Evolutionary conservation across 2,113 vertebrate genomes (phyloP).

Genomic region (Nematolebias whitei): DNA sequence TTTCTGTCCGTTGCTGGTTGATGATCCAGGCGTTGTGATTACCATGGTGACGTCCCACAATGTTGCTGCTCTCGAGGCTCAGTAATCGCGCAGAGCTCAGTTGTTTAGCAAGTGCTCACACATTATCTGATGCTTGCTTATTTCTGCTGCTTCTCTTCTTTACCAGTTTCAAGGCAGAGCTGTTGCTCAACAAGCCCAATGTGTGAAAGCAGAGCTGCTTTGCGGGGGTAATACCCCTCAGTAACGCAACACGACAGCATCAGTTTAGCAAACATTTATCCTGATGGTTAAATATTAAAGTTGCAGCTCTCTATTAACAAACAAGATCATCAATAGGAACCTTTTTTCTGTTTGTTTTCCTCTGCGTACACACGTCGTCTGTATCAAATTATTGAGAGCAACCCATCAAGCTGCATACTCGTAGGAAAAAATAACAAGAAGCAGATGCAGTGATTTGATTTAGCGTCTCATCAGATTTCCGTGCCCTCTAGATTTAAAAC

Average conservation of each 20-base stretch:
- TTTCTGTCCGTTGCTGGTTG: slow-evolving; percentile 18
- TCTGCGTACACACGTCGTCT: too few relatives aligned
- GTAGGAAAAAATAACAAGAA: too few relatives aligned
- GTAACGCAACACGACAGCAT: slow-evolving; percentile 53
- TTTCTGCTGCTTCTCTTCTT: slow-evolving; percentile 1
- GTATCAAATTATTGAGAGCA: too few relatives aligned
- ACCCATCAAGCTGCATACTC: too few relatives aligned
- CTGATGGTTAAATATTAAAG: slow-evolving; percentile 62
- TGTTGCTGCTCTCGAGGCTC: slow-evolving; percentile 34
- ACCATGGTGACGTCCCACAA: slow-evolving; percentile 53
- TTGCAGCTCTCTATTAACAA: slow-evolving; percentile 30
- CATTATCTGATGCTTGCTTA: slow-evolving; percentile 1
- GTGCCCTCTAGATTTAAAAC: too few relatives aligned
- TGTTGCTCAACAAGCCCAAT: slow-evolving; percentile 23
- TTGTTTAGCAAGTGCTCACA: slow-evolving; percentile 5
- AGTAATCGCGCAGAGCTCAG: slow-evolving; percentile 22
- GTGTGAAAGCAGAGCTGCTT: slow-evolving; percentile 34
- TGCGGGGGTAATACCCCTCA: slow-evolving; percentile 8
- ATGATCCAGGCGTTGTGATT: slow-evolving; percentile 46
- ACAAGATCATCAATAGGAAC: slow-evolving; percentile 16
- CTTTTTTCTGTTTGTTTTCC: too few relatives aligned
- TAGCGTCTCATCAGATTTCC: too few relatives aligned
- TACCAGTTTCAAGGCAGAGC: not conserved
- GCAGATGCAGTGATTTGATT: too few relatives aligned
- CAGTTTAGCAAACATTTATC: slow-evolving; percentile 61